Percentiles rank a stretch among this genome's conserved stretches.
Evolutionary conservation across 2,888 invertebrate species (phyloP).

Genomic region (Synergus umbraculus): DNA sequence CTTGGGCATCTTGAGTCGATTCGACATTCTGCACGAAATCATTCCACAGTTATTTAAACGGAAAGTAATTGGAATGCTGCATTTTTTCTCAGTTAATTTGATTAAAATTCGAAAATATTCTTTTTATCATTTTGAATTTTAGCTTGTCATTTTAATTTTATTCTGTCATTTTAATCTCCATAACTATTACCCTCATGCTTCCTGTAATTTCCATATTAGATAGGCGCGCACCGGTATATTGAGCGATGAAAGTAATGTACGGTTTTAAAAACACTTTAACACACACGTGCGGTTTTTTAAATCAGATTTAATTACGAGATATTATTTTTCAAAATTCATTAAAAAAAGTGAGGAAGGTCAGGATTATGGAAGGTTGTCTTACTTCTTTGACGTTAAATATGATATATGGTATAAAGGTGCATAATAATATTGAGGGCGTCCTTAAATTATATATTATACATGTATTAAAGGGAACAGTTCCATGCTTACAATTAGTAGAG

Average conservation of each 20-base stretch:
- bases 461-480: not conserved
- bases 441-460: not conserved
- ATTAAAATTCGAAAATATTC: not conserved
- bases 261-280: not conserved
- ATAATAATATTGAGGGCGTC: not conserved
- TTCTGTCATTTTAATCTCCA: not conserved
- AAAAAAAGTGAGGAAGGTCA: not conserved
- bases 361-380: not conserved
- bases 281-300: constrained; percentile 12
- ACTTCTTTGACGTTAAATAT: not conserved
- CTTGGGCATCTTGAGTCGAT: constrained; percentile 54
- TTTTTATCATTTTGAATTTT: not conserved
- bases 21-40: constrained; percentile 65
- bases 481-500: not conserved
- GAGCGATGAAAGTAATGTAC: not conserved
- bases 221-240: constrained; percentile 66
- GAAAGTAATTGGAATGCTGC: not conserved
- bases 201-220: constrained; percentile 61
- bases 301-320: not conserved
- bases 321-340: not conserved
- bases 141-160: too few species aligned
- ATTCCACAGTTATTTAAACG: not conserved
- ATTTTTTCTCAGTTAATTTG: constrained; percentile 32
- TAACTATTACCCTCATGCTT: constrained; percentile 59
- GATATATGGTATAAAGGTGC: not conserved